These are phyloP conservation scores for Synanthedon myopaeformis DNA, from an alignment of 2,888 invertebrate genomes.

Conservation along the genomic window DNA sequence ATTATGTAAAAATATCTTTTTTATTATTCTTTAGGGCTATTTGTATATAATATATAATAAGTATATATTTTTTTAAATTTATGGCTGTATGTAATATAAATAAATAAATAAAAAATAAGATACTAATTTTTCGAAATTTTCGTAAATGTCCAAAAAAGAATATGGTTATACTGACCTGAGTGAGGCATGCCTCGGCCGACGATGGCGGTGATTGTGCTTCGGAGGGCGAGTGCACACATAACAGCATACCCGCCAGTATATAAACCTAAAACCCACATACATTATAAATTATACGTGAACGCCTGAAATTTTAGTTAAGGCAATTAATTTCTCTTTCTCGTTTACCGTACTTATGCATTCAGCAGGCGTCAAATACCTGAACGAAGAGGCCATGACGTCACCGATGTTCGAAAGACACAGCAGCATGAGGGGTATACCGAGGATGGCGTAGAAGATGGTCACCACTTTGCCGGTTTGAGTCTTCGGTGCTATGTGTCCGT, in stretches of 20 bases:
- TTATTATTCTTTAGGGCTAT: too few relatives aligned
- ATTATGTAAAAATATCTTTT: too few relatives aligned
- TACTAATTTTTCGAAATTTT: too few relatives aligned
- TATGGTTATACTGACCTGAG: constrained; percentile 7
- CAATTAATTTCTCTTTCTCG: too few relatives aligned
- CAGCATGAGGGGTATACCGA: constrained; percentile 95
- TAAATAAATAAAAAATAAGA: too few relatives aligned
- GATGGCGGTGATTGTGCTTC: constrained; percentile 43
- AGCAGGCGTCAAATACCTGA: constrained; percentile 64
- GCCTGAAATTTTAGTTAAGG: too few relatives aligned
- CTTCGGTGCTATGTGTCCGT: constrained; percentile 95
- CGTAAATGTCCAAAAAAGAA: too few relatives aligned
- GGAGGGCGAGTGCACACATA: constrained; percentile 89
- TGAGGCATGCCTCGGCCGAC: constrained; percentile 7
- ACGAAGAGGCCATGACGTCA: constrained; percentile 93
- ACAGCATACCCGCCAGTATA: constrained; percentile 95
- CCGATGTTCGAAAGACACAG: constrained; percentile 94
- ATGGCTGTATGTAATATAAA: too few relatives aligned
- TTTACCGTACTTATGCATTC: too few relatives aligned
- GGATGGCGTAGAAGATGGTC: constrained; percentile 95
- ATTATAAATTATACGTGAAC: too few relatives aligned
- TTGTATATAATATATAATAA: too few relatives aligned
- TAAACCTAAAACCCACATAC: constrained; percentile 66
- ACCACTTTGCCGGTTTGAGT: constrained; percentile 94
- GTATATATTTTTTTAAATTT: too few relatives aligned